Evolutionary conservation across 2,113 vertebrate species (phyloP).

Genomic region (Eulacestoma nigropectus): DNA sequence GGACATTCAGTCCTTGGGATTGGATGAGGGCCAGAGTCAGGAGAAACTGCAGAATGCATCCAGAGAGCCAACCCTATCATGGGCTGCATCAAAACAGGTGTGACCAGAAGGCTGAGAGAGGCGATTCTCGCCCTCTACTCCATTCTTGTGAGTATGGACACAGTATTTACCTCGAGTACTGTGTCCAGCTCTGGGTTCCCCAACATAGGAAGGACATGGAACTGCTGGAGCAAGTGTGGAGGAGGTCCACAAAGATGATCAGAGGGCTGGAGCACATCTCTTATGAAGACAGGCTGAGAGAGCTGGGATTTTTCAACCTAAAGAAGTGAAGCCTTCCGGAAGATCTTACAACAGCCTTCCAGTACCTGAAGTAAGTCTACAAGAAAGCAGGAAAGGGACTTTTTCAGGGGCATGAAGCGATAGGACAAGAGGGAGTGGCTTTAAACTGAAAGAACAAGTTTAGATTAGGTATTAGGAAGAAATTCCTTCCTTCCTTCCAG

Average conservation of each 20-base stretch:
- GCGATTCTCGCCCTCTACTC: background rate
- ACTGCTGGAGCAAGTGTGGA: background rate
- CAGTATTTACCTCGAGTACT: background rate
- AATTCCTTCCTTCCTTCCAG: no score
- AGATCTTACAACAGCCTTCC: background rate
- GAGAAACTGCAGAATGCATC: background rate
- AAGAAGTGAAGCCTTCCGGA: rapidly evolving
- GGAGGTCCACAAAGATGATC: background rate
- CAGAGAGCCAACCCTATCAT: background rate
- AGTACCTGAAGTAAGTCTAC: background rate
- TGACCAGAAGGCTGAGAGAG: background rate
- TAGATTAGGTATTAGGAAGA: background rate
- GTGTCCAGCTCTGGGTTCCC: background rate
- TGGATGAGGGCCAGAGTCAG: background rate
- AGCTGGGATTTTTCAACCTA: background rate
- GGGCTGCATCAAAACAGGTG: background rate
- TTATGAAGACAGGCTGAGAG: background rate
- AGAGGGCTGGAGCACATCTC: background rate
- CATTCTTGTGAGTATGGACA: background rate
- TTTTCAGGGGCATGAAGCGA: background rate
- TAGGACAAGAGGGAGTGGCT: background rate
- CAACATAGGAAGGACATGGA: background rate
- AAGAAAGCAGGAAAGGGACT: background rate
- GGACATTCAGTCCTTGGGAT: background rate
- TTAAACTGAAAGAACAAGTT: background rate